Conservation (phyloP, 1,140 invertebrate species). For the Drosophila kikkawai region DNA sequence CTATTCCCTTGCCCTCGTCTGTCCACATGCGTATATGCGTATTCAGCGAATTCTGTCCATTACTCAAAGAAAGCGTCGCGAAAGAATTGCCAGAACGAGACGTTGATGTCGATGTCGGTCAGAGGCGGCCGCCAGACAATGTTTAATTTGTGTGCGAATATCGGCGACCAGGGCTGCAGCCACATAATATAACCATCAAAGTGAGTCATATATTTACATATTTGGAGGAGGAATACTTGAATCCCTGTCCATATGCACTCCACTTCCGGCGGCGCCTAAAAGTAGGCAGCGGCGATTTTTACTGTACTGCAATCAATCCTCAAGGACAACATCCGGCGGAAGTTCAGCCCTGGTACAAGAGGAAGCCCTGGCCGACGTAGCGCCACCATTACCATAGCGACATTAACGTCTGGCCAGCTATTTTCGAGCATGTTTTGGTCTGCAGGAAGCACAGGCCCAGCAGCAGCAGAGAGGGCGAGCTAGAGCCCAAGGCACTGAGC, state of each 20-base stretch:
- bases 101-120: conserved; percentile 54
- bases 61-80: conserved; percentile 61
- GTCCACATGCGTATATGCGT: conserved; percentile 31
- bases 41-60: conserved; percentile 49
- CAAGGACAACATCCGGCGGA: conserved; percentile 6
- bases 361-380: conserved; percentile 51
- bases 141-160: conserved; percentile 56
- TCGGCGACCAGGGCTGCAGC: conserved; percentile 37
- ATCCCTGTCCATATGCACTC: neutral
- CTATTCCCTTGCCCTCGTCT: neutral
- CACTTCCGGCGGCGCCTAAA: conserved; percentile 31
- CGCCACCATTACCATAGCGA: conserved; percentile 70
- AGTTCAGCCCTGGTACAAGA: conserved; percentile 40
- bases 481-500: neutral
- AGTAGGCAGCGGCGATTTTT: conserved; percentile 46
- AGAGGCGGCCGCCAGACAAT: conserved; percentile 55
- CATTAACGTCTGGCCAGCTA: conserved; percentile 75
- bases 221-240: too few species aligned
- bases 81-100: conserved; percentile 48
- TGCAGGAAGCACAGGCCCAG: conserved; percentile 49
- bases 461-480: neutral
- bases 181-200: neutral
- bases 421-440: conserved; percentile 72
- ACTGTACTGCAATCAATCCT: too few species aligned
- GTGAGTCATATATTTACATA: conserved; percentile 1